phyloP scores from a whole-genome alignment of 2,888 invertebrate genomes.

The Hartigia nigra region DNA sequence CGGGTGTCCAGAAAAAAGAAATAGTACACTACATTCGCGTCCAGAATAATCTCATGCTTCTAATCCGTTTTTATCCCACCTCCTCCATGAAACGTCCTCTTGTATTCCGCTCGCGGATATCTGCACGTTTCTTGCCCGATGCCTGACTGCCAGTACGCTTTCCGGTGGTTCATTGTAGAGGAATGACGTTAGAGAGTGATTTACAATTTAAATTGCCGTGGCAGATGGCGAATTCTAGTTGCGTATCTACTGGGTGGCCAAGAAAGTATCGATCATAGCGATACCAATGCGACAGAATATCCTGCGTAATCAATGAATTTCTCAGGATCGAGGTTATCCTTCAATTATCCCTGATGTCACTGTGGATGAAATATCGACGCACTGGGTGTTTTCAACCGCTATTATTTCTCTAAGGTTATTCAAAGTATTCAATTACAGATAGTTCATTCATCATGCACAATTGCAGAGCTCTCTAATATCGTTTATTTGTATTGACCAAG shows the following conservation, averaged over 20 bases:
- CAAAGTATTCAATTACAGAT: background rate
- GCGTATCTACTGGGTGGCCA: slow-evolving; percentile 13
- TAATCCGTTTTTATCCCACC: background rate
- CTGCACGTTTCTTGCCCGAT: background rate
- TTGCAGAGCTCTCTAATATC: background rate
- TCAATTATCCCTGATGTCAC: background rate
- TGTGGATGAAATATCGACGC: background rate
- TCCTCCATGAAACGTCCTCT: background rate
- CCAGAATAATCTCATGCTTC: background rate
- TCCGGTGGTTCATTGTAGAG: background rate
- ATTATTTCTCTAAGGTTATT: background rate
- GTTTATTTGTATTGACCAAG: background rate
- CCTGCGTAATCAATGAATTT: background rate
- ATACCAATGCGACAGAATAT: background rate
- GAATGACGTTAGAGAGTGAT: background rate
- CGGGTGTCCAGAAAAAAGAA: background rate
- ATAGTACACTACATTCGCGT: background rate
- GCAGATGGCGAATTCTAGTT: slow-evolving; percentile 24
- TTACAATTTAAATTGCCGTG: slow-evolving; percentile 5
- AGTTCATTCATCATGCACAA: background rate
- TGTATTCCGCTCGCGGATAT: background rate
- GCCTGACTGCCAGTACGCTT: background rate
- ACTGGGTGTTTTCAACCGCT: background rate
- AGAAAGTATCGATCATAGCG: background rate
- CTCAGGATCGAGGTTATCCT: background rate